Evolutionary conservation across 2,797 vertebrate species (phyloP).

Genomic region (Sternotherus odoratus): DNA sequence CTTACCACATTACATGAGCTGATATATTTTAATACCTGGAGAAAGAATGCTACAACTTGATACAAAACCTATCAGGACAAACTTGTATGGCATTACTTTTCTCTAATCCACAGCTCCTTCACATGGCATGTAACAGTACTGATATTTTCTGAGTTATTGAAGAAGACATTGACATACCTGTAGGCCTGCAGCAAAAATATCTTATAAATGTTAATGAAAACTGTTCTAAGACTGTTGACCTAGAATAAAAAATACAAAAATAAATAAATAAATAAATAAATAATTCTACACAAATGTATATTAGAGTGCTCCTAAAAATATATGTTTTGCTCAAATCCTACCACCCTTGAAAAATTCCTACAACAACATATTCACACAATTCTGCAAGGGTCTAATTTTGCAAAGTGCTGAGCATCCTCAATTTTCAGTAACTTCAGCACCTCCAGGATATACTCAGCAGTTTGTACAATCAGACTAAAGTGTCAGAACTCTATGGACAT

Average conservation of each 20-base stretch:
- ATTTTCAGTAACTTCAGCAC: neutral
- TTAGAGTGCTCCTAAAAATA: neutral
- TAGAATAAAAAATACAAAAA: conserved; percentile 61
- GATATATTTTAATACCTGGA: neutral
- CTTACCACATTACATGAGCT: neutral
- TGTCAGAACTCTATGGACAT: neutral
- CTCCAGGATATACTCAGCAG: neutral
- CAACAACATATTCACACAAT: neutral
- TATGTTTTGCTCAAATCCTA: neutral
- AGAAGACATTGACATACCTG: conserved; percentile 82
- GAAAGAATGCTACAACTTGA: neutral
- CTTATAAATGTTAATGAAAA: conserved; percentile 90
- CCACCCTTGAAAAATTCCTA: neutral
- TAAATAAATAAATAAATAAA: neutral
- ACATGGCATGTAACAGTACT: neutral
- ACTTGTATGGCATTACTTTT: neutral
- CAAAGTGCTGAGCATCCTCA: neutral
- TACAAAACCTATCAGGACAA: neutral
- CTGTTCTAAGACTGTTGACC: conserved; percentile 88
- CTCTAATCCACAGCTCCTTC: conserved; percentile 8
- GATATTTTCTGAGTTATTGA: neutral
- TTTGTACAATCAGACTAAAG: neutral
- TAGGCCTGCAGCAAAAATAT: conserved; percentile 93
- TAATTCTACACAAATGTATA: neutral
- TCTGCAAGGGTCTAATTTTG: neutral